Conservation (phyloP, 2,888 invertebrate species). For the Tipula unca region DNA sequence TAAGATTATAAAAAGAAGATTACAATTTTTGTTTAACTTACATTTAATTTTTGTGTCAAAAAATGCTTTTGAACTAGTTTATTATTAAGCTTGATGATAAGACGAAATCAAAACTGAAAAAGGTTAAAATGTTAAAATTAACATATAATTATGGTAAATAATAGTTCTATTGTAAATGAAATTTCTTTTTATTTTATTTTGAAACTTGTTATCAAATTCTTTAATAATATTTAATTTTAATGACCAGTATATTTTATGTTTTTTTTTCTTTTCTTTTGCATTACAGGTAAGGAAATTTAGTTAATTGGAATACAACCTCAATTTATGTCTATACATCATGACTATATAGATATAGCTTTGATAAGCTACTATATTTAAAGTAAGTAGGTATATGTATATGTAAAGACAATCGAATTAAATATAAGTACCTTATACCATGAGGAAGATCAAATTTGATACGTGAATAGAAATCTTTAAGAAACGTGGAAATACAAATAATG, state of each 20-base stretch:
- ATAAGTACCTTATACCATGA: neutral
- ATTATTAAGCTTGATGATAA: neutral
- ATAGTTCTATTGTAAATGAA: neutral
- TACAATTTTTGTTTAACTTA: neutral
- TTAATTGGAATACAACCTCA: neutral
- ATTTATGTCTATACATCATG: neutral
- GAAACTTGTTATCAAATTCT: neutral
- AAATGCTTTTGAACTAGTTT: neutral
- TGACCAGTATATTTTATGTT: neutral
- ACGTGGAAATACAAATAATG: too few relatives aligned
- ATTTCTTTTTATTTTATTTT: neutral
- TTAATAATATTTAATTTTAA: neutral
- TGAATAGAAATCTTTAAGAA: neutral
- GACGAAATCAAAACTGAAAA: neutral
- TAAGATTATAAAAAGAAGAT: neutral
- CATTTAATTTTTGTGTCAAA: neutral
- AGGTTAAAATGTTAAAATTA: constrained; percentile 14
- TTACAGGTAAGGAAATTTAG: neutral
- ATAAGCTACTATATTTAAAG: neutral
- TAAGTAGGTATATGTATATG: neutral
- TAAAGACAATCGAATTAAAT: neutral
- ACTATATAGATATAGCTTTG: neutral
- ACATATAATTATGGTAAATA: constrained; percentile 14
- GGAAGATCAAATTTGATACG: neutral
- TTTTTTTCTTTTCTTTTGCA: neutral